These are phyloP conservation scores for Anniella stebbinsi DNA, from an alignment of 2,797 vertebrate species.

Conservation along the genomic window DNA sequence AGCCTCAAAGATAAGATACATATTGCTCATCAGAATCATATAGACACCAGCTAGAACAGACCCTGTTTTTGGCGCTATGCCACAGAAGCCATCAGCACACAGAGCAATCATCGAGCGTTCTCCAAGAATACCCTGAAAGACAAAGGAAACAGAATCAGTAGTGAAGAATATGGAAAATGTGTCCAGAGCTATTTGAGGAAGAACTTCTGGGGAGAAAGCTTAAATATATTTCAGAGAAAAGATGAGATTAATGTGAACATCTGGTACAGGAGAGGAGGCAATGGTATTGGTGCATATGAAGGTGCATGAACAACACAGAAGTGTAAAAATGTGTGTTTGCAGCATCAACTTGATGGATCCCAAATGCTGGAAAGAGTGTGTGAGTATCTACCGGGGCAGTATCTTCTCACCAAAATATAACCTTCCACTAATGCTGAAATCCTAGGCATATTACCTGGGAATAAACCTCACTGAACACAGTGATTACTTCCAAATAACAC, in stretches of 20 bases:
- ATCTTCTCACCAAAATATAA: not conserved
- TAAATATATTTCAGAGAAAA: not conserved
- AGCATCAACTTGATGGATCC: not conserved
- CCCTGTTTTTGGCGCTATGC: slow-evolving; percentile 49
- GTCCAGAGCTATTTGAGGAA: not conserved
- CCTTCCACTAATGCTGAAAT: not conserved
- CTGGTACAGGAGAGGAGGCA: too few relatives aligned
- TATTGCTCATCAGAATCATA: slow-evolving; percentile 53
- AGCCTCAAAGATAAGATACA: slow-evolving; percentile 70
- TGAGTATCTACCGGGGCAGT: not conserved
- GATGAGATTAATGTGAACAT: not conserved
- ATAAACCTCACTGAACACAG: not conserved
- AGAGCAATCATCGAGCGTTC: not conserved
- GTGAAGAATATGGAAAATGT: not conserved
- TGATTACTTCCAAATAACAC: not conserved
- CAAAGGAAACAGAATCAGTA: not conserved
- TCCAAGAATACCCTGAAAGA: not conserved
- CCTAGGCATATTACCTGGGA: not conserved
- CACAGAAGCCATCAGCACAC: slow-evolving; percentile 29
- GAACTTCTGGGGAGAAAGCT: not conserved
- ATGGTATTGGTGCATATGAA: too few relatives aligned
- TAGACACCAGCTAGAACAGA: slow-evolving; percentile 58
- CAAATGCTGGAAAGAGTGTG: not conserved
- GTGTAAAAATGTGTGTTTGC: not conserved
- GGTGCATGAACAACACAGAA: not conserved